phyloP scores from a whole-genome alignment of 1,140 invertebrate genomes.

The Hyles euphorbiae region DNA sequence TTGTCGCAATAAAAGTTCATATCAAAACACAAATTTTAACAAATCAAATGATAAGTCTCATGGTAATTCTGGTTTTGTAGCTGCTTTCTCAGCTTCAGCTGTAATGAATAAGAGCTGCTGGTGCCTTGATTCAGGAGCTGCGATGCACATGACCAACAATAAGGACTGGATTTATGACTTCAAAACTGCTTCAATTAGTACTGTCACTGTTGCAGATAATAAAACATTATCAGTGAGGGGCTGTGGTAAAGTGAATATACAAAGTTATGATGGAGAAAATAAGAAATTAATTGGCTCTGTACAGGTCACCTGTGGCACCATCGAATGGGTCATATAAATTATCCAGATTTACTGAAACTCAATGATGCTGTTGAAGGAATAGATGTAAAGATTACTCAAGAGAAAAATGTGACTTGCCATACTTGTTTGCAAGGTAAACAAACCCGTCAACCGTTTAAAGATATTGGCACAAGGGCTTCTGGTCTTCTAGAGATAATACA shows the following conservation, averaged over 20 bases:
- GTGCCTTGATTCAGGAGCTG: slow-evolving; percentile 18
- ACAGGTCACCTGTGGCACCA: slow-evolving; percentile 1
- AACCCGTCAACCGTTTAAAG: too few relatives aligned
- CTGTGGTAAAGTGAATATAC: slow-evolving; percentile 16
- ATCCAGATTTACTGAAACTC: too few relatives aligned
- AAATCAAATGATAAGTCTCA: neutral
- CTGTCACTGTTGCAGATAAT: slow-evolving; percentile 15
- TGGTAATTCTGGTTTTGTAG: neutral
- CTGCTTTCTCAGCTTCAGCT: neutral
- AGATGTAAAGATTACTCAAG: too few relatives aligned
- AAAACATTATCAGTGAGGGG: slow-evolving; percentile 18
- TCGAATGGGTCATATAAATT: too few relatives aligned
- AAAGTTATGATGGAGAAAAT: slow-evolving; percentile 12
- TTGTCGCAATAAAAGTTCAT: neutral
- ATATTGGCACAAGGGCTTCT: too few relatives aligned
- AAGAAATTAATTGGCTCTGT: neutral
- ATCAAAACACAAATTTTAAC: neutral
- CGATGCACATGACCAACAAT: slow-evolving; percentile 1
- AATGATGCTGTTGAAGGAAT: too few relatives aligned
- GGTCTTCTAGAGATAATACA: too few relatives aligned
- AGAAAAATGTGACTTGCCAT: too few relatives aligned
- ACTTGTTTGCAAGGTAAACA: too few relatives aligned
- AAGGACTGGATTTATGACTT: neutral
- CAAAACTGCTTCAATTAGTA: slow-evolving; percentile 5
- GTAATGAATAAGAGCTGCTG: neutral